These are phyloP conservation scores for Aplodontia rufa DNA, from an alignment of 2,113 vertebrate species.

Conservation along the genomic window DNA sequence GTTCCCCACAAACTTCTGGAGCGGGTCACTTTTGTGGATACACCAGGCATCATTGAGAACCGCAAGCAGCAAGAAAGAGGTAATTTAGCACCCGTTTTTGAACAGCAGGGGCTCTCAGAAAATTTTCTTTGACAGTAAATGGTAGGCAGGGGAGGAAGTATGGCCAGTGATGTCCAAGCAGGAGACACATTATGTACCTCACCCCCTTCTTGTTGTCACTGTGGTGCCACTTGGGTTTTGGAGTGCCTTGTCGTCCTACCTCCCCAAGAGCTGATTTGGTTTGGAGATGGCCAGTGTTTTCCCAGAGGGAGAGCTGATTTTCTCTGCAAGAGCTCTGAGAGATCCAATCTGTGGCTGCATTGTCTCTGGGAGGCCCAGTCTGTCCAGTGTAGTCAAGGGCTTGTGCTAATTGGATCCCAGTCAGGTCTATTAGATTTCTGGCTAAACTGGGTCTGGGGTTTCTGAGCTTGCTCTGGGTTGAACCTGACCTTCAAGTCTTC, in stretches of 20 bases:
- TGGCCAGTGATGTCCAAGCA: not conserved
- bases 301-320: not conserved
- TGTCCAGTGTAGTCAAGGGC: not conserved
- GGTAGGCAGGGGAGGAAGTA: not conserved
- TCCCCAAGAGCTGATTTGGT: not conserved
- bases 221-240: not conserved
- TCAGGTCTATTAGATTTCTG: conserved; percentile 1
- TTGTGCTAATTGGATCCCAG: not conserved
- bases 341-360: not conserved
- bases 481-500: not conserved
- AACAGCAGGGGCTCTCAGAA: not conserved
- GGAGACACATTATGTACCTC: not conserved
- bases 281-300: not conserved
- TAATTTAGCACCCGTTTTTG: conserved; percentile 71
- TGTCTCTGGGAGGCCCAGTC: not conserved
- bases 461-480: not conserved
- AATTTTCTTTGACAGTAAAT: not conserved
- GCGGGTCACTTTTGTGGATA: conserved; percentile 97
- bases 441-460: not conserved
- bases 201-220: not conserved
- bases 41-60: conserved; percentile 98
- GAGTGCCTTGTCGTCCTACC: not conserved
- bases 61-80: conserved; percentile 99
- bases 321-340: not conserved
- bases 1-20: conserved; percentile 98